Evolutionary conservation across 2,888 invertebrate species (phyloP).

Genomic region (Gari tellinella): DNA sequence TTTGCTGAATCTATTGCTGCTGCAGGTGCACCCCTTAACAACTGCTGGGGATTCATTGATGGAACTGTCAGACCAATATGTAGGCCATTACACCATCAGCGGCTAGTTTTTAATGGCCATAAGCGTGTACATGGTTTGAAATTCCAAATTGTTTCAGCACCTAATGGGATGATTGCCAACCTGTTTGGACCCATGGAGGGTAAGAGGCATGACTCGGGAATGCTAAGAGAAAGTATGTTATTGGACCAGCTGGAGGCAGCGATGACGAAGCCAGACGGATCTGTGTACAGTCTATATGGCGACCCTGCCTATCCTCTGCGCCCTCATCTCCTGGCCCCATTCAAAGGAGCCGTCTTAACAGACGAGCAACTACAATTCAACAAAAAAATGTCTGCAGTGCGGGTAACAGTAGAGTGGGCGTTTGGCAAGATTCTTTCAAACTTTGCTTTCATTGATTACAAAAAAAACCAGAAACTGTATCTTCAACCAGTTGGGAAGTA

Average conservation of each 20-base stretch:
- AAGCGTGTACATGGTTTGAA: slow-evolving; percentile 33
- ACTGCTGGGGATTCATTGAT: slow-evolving; percentile 8
- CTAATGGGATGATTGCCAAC: slow-evolving; percentile 46
- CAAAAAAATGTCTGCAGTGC: not conserved
- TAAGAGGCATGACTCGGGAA: slow-evolving; percentile 15
- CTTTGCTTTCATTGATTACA: slow-evolving; percentile 4
- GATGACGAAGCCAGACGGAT: slow-evolving; percentile 14
- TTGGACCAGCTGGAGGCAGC: slow-evolving; percentile 37
- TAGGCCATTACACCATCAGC: slow-evolving; percentile 28
- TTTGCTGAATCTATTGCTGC: not conserved
- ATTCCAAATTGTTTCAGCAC: slow-evolving; percentile 16
- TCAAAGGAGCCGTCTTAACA: not conserved
- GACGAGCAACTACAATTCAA: not conserved
- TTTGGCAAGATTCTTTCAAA: slow-evolving; percentile 3
- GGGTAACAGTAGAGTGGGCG: slow-evolving; percentile 7
- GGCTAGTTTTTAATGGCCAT: slow-evolving; percentile 23
- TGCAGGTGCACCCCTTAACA: slow-evolving; percentile 1
- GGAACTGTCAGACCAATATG: slow-evolving; percentile 47
- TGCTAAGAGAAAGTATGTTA: slow-evolving; percentile 33
- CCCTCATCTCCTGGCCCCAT: not conserved
- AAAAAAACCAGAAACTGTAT: slow-evolving; percentile 7
- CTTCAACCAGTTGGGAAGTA: slow-evolving; percentile 13
- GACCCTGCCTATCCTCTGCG: slow-evolving; percentile 26
- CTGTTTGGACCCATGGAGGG: slow-evolving; percentile 37
- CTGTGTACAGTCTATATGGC: slow-evolving; percentile 17